Evolutionary conservation across 1,140 invertebrate genomes (phyloP), one percentile per base, ranked within the genome.

Genomic region (Drosophila pectinifera): DNA sequence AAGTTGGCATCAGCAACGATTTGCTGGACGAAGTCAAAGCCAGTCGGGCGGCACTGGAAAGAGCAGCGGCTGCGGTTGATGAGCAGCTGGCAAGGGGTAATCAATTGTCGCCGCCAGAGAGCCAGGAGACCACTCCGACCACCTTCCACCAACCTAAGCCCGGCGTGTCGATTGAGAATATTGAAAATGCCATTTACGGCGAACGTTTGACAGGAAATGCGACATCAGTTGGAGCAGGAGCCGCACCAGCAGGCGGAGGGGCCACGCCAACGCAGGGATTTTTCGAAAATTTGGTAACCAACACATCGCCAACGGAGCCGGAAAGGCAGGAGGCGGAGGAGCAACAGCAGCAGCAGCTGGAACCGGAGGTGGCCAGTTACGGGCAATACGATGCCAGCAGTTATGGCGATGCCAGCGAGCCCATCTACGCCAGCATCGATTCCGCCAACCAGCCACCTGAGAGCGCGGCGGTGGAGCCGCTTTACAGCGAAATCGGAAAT

Each of bases 131-230:
- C 39, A 65, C 24, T 28, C 42, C 59, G 10, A n/a, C 58, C 54
- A n/a, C 58, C 54, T 48, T 11, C 24, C 31, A 58, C 24, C 28
- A 22, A 46, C 36, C 81, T 57, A 89, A 78, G 76, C 62, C 70
- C 49, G 68, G 77, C 36, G 69, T 92, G 75, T 92, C 91, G 61
- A 91, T 92, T 75, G 91, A 92, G 81, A 92, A 91, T 77, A 92
- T 92, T 80, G 91, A 92, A 84, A 92, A 92, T 78, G 91, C 91
- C 65, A 91, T 92, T 84, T 92, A 92, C 73, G 91, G 91, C 46
- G 91, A 92, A 74, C 78, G 89, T 24, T 65, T 92, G 73, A 91
- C 78, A 58, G 70, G 73, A 22, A 31, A 51, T 42, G 36, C 65
- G 6, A 42, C 61, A 51, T 53, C 43, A 51, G 45, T 53, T 7